Percentiles rank a stretch among this genome's conserved stretches.
phyloP scores from a whole-genome alignment of 2,113 vertebrate species.

The Daubentonia madagascariensis region DNA sequence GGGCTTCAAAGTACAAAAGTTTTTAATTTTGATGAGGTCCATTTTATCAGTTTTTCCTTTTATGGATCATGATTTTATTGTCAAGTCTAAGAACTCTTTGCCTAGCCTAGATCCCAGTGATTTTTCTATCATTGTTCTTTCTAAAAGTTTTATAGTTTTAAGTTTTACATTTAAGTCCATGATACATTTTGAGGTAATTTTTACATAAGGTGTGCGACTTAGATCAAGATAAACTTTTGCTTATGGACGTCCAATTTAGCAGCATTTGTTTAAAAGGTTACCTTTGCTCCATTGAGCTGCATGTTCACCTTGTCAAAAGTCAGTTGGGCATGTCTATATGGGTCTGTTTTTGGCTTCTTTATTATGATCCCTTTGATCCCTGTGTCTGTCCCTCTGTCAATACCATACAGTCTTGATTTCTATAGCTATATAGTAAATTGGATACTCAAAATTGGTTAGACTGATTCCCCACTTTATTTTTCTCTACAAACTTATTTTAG shows the following conservation, averaged over 20 bases:
- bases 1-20: neutral
- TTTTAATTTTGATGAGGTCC: constrained; percentile 31
- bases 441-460: neutral
- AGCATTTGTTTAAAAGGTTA: neutral
- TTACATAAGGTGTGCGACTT: neutral
- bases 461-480: neutral
- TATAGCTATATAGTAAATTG: neutral
- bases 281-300: neutral
- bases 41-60: neutral
- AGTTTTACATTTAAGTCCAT: neutral
- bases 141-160: neutral
- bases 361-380: neutral
- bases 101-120: neutral
- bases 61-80: neutral
- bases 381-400: neutral
- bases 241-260: neutral
- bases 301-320: neutral
- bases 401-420: neutral
- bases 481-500: constrained; percentile 32
- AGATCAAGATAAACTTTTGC: neutral
- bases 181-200: neutral
- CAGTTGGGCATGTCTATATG: neutral
- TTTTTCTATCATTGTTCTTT: neutral
- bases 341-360: neutral
- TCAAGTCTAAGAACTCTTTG: constrained; percentile 16